Conservation (phyloP, 2,797 vertebrate genomes). For the Rousettus madagascariensis region DNA sequence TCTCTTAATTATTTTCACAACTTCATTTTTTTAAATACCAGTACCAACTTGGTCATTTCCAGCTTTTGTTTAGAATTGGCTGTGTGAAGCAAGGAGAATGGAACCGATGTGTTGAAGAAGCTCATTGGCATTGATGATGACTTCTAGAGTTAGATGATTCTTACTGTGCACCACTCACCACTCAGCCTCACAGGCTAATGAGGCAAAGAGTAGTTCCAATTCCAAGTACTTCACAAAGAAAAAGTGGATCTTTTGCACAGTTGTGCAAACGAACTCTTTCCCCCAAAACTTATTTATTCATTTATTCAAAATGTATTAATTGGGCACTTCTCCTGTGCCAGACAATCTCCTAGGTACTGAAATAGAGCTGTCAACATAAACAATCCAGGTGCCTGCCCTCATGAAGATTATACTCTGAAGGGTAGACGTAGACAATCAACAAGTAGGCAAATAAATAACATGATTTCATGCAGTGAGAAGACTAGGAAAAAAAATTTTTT, state of each 20-base stretch:
- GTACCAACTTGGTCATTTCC: neutral
- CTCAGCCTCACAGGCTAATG: neutral
- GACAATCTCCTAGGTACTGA: neutral
- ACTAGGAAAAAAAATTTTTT: neutral
- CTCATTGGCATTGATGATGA: neutral
- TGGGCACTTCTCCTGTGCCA: neutral
- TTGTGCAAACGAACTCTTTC: neutral
- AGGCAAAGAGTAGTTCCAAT: neutral
- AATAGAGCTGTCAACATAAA: neutral
- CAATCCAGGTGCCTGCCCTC: neutral
- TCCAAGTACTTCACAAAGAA: neutral
- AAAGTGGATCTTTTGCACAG: neutral
- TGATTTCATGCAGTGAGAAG: neutral
- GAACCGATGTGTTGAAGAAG: neutral
- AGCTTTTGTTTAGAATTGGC: neutral
- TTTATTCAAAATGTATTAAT: neutral
- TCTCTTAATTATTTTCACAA: neutral
- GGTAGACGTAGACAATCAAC: neutral
- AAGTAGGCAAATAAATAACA: neutral
- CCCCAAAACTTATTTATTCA: neutral
- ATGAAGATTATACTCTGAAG: neutral
- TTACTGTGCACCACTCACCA: neutral
- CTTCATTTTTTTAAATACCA: neutral
- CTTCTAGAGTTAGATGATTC: neutral
- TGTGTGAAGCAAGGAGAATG: neutral